Conservation (phyloP, 2,888 invertebrate species). For the Aromia moschata region DNA sequence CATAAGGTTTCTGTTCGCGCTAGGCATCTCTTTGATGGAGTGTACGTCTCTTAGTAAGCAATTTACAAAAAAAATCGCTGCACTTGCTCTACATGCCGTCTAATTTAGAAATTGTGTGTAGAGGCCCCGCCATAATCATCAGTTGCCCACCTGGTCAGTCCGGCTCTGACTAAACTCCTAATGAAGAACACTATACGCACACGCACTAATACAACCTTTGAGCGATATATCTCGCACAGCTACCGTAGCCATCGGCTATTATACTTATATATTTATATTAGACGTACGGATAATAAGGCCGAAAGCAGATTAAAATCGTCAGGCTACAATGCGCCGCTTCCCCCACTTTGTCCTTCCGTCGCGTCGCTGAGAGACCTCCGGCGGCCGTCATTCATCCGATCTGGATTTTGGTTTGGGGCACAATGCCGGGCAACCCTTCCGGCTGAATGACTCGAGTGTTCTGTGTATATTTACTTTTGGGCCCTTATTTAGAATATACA, state of each 20-base stretch:
- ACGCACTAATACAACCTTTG: neutral
- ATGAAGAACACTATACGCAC: neutral
- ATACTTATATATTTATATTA: constrained; percentile 33
- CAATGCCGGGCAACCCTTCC: constrained; percentile 22
- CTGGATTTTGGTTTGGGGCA: constrained; percentile 29
- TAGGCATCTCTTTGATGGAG: too few relatives aligned
- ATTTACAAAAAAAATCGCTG: too few relatives aligned
- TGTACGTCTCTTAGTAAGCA: too few relatives aligned
- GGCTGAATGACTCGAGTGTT: constrained; percentile 17
- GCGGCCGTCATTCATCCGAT: constrained; percentile 26
- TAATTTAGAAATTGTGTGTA: too few relatives aligned
- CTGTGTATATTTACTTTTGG: constrained; percentile 21
- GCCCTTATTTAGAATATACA: constrained; percentile 19
- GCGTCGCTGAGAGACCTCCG: neutral
- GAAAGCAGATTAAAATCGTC: constrained; percentile 30
- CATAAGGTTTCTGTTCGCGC: too few relatives aligned
- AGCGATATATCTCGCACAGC: constrained; percentile 2
- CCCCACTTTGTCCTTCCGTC: constrained; percentile 24
- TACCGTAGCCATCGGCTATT: constrained; percentile 24
- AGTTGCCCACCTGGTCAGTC: too few relatives aligned
- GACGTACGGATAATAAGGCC: constrained; percentile 25
- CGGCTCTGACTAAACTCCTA: too few relatives aligned
- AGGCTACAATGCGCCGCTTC: constrained; percentile 27
- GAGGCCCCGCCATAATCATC: too few relatives aligned
- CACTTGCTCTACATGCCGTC: too few relatives aligned